Percentiles rank a stretch among this genome's conserved stretches.
These are phyloP conservation scores for Alligator sinensis DNA, from an alignment of 2,113 vertebrate genomes.

Conservation along the genomic window DNA sequence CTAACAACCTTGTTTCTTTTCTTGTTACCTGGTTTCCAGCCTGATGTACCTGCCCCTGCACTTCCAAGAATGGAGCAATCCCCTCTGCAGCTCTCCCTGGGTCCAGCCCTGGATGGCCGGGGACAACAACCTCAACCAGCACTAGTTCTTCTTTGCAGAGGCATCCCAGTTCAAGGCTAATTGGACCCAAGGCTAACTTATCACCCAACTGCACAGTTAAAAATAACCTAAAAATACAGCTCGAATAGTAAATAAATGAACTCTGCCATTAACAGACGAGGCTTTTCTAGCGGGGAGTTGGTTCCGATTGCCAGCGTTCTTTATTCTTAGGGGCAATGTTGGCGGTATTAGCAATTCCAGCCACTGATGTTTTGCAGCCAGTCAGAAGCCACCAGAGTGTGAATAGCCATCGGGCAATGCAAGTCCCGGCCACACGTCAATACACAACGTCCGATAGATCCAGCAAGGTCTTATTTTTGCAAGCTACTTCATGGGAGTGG, in stretches of 20 bases:
- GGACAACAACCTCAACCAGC: fast-evolving
- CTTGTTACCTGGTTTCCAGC: not conserved
- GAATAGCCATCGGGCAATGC: fast-evolving
- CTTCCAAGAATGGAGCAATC: not conserved
- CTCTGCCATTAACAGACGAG: not conserved
- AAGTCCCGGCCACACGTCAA: not conserved
- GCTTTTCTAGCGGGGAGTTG: not conserved
- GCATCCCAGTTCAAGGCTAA: not conserved
- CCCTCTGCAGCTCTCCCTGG: not conserved
- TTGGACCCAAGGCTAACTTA: no score
- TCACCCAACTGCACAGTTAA: no score
- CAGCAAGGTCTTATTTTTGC: no score
- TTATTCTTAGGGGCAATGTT: no score
- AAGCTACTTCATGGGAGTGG: not conserved
- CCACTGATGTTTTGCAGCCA: fast-evolving
- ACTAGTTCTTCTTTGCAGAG: not conserved
- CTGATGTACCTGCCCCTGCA: not conserved
- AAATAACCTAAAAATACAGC: no score
- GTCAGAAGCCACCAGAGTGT: not conserved
- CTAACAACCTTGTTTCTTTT: not conserved
- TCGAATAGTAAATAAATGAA: not conserved
- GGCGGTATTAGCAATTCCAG: fast-evolving
- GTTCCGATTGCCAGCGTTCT: not conserved
- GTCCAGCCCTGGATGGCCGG: fast-evolving
- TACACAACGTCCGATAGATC: not conserved